phyloP scores from a whole-genome alignment of 2,888 invertebrate species.

The Augochlorella aurata region DNA sequence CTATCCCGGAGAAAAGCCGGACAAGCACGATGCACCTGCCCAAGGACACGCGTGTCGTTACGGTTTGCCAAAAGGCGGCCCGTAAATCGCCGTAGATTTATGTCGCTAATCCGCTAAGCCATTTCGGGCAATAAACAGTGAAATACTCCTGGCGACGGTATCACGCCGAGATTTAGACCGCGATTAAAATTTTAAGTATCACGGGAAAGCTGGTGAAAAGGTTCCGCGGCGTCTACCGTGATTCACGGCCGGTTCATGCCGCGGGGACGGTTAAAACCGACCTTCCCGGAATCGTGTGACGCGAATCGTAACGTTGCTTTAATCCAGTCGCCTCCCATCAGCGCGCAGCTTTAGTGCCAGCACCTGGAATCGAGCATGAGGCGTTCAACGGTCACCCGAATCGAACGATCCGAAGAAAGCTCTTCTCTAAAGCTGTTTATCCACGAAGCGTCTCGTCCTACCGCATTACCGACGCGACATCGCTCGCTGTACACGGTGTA shows the following conservation, averaged over 20 bases:
- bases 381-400: no score
- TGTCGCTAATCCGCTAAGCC: conserved; percentile 35
- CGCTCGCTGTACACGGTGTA: no score
- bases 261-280: neutral
- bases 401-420: no score
- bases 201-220: conserved; percentile 42
- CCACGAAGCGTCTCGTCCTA: no score
- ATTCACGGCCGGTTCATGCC: conserved; percentile 31
- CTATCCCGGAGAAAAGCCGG: neutral
- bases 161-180: conserved; percentile 38
- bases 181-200: conserved; percentile 52
- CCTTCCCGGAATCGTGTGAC: conserved; percentile 18
- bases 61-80: conserved; percentile 12
- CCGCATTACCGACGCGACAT: no score
- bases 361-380: no score
- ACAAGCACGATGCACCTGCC: conserved; percentile 5
- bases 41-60: conserved; percentile 7
- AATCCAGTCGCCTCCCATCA: no score
- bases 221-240: conserved; percentile 17
- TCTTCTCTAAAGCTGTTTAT: no score
- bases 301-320: neutral
- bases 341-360: no score
- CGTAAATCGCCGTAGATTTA: conserved; percentile 35
- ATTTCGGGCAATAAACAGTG: conserved; percentile 42
- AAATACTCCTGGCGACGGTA: conserved; percentile 2